Percentiles rank a stretch among this genome's conserved stretches.
Conservation (phyloP, 2,113 vertebrate species). For the Rhinopomastus cyanomelas region DNA sequence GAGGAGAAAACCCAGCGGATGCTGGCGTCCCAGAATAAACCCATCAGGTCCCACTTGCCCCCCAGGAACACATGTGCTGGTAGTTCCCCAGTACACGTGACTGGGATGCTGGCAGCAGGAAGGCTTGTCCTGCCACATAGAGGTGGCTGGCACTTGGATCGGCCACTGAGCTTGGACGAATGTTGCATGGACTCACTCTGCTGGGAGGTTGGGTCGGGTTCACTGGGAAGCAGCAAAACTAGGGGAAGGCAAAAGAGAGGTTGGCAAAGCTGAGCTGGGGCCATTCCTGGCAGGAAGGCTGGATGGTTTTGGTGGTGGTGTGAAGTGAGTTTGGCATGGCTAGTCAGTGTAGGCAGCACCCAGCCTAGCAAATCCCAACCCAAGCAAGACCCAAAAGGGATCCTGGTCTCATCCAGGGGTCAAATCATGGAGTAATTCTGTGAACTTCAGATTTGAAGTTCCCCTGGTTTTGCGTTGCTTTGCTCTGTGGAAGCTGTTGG, state of each 20-base stretch:
- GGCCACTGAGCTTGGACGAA: background rate
- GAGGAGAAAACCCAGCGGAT: background rate
- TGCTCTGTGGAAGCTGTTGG: background rate
- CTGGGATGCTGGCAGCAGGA: background rate
- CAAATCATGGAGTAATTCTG: background rate
- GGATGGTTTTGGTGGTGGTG: background rate
- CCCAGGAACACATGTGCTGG: background rate
- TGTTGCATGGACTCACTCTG: background rate
- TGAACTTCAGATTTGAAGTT: background rate
- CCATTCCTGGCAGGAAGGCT: background rate
- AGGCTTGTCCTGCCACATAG: background rate
- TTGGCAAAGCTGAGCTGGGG: background rate
- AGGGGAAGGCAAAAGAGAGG: background rate
- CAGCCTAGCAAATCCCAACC: background rate
- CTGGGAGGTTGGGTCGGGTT: background rate
- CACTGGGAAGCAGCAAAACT: background rate
- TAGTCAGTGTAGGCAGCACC: background rate
- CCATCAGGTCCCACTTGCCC: fast-evolving
- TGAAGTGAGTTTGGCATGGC: fast-evolving
- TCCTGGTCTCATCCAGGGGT: background rate
- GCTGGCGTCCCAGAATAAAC: background rate
- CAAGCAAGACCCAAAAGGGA: background rate
- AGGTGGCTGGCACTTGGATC: background rate
- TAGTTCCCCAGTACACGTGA: fast-evolving
- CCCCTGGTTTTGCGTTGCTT: background rate